Conservation (phyloP, 2,888 invertebrate genomes). For the Luperina testacea region DNA sequence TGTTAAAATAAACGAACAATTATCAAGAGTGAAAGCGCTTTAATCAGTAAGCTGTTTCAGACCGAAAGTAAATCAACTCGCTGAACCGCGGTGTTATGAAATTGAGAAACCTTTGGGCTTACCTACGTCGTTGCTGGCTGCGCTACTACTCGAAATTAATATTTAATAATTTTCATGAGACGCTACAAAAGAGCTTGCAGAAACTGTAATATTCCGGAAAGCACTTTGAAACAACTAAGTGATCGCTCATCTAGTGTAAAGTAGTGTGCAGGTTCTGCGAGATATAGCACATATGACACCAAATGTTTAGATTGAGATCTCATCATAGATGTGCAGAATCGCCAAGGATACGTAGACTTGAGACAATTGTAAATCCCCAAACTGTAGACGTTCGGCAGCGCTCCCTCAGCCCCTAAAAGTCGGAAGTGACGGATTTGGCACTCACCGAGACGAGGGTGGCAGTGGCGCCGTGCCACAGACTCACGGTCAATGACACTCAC, state of each 20-base stretch:
- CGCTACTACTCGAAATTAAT: conserved; percentile 2
- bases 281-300: neutral
- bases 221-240: neutral
- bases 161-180: neutral
- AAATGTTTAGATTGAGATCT: neutral
- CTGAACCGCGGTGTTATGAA: conserved; percentile 10
- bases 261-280: neutral
- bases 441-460: conserved; percentile 60
- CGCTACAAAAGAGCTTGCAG: neutral
- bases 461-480: conserved; percentile 65
- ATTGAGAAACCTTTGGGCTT: conserved; percentile 1
- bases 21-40: conserved; percentile 57
- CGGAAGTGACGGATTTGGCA: conserved; percentile 65
- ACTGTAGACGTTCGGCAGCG: conserved; percentile 42
- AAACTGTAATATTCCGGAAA: neutral
- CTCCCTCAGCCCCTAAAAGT: conserved; percentile 41
- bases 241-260: neutral
- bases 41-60: conserved; percentile 43
- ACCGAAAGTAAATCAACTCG: conserved; percentile 41
- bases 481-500: conserved; percentile 75
- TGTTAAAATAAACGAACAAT: conserved; percentile 55
- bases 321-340: neutral
- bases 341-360: conserved; percentile 1
- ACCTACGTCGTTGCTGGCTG: neutral
- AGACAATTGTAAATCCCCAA: conserved; percentile 29